These are phyloP conservation scores for Oscheius sp. DNA, from an alignment of 2,888 invertebrate genomes.

Conservation along the genomic window DNA sequence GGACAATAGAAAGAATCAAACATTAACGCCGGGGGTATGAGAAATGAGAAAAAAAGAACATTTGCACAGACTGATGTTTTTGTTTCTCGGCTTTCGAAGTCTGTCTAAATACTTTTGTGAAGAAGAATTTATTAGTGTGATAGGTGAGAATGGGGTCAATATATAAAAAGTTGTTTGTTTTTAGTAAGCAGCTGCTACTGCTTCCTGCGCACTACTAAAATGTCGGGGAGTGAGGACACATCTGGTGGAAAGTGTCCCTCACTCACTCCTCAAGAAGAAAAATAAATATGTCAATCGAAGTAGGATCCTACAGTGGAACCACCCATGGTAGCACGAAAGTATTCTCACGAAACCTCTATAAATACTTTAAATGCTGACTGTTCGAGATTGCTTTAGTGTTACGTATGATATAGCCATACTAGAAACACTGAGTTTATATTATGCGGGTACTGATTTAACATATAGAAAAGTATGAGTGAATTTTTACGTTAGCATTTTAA, in stretches of 20 bases:
- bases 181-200: slow-evolving; percentile 2
- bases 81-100: neutral
- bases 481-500: slow-evolving; percentile 8
- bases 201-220: slow-evolving; percentile 11
- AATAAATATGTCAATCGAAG: no score
- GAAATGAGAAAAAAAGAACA: neutral
- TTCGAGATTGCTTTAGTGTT: no score
- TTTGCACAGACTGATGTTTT: slow-evolving; percentile 15
- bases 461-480: slow-evolving; percentile 10
- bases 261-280: no score
- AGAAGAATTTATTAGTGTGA: no score
- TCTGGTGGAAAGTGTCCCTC: neutral
- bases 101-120: no score
- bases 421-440: neutral
- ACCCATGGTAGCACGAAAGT: no score
- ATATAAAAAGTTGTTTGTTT: slow-evolving; percentile 20
- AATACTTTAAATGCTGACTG: neutral
- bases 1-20: no score
- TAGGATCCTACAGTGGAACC: neutral
- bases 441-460: neutral
- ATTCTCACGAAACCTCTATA: no score
- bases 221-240: neutral
- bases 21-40: no score
- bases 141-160: no score
- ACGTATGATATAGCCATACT: no score